A percentile compares a stretch with the other conserved stretches of the same genome.
Conservation (phyloP, 92 coral and sea anemone genomes). For the Epizoanthus scotinus region DNA sequence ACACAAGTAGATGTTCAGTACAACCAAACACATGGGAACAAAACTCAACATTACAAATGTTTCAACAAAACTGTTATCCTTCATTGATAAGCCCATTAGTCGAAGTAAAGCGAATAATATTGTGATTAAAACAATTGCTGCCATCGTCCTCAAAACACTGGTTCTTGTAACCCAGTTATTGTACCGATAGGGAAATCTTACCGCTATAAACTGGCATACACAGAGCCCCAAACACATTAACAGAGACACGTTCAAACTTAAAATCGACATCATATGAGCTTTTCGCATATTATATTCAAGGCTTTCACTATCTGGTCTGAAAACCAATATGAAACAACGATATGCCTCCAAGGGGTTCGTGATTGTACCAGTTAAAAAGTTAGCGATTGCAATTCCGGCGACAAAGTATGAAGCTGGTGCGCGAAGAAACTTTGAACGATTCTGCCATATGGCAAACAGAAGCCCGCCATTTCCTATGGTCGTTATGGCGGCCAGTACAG, state of each 20-base stretch:
- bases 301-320: neutral
- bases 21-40: constrained; percentile 20
- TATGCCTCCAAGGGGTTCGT: constrained; percentile 32
- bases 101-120: constrained; percentile 19
- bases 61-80: constrained; percentile 16
- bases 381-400: constrained; percentile 27
- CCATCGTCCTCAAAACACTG: constrained; percentile 4
- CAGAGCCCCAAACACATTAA: constrained; percentile 27
- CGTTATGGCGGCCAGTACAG: constrained; percentile 16
- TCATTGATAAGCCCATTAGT: constrained; percentile 23
- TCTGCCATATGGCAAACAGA: constrained; percentile 14
- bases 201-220: constrained; percentile 26
- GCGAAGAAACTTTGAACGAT: constrained; percentile 11
- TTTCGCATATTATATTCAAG: constrained; percentile 20
- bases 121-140: constrained; percentile 4
- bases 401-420: constrained; percentile 19
- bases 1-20: constrained; percentile 22
- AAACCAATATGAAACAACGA: constrained; percentile 9
- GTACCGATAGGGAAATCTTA: constrained; percentile 21
- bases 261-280: constrained; percentile 28
- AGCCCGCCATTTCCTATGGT: constrained; percentile 1
- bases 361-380: constrained; percentile 24
- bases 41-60: constrained; percentile 34
- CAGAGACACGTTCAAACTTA: constrained; percentile 24
- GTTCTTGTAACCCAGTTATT: constrained; percentile 16